Evolutionary conservation across 2,113 vertebrate species (phyloP), one percentile per base, ranked within the genome.

Genomic region (Eudorcas thomsonii): DNA sequence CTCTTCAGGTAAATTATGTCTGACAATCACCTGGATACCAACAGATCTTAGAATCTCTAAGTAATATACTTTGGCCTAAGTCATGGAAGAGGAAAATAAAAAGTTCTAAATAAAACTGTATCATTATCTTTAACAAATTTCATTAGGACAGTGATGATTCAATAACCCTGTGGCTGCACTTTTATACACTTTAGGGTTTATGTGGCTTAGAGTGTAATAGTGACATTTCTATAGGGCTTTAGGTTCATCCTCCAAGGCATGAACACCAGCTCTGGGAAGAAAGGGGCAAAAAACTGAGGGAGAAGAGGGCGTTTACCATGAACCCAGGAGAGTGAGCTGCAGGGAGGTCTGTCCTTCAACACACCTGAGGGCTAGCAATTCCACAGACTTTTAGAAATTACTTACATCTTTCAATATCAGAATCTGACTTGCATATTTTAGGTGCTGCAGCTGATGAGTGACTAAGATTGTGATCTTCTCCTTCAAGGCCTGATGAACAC

Each of bases 1-100:
- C 26, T 60, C 12, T 60, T 60, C 0, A 2, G 9, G 6, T 7
- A 94, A 91, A 93, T 0, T 3, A 4, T 2, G 0, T 23, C 15
- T 36, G 57, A 36, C 26, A 80, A 71, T 60, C 5, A 36, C 36
- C 36, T 15, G 12, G 71, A 77, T 45, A 77, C 21, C 3, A 77
- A 26, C 5, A 77, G 23, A 23, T 7, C 39, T 77, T 43, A 77
- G 10, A 26, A 43, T 43, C 39, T 30, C 28, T 30, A 30, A 43
- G 52, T 62, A 26, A 94, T 39, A 64, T 5, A 45, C 14, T 57
- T 54, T 60, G n/a, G 45, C 36, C 52, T 43, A 39, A 54, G 25
- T 17, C 2, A 7, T 43, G 12, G 12, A 43, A 15, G 12, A 13
- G 26, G 59, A 60, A 60, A 13, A 2, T 28, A 2, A 30, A 77